phyloP scores from a whole-genome alignment of 2,888 invertebrate species.

The Pecten maximus region DNA sequence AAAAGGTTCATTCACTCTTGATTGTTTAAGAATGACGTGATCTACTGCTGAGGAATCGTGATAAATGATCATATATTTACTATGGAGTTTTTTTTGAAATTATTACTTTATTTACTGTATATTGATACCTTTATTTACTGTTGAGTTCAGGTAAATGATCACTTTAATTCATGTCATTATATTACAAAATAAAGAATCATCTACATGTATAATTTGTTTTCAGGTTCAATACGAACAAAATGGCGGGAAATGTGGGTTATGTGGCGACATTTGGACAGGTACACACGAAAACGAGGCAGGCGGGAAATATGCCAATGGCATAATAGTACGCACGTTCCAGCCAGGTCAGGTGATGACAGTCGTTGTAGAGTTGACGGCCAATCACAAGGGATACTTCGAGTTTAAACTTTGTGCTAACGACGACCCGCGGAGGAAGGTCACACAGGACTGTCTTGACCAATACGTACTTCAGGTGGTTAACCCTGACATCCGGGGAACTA shows the following conservation, averaged over 20 bases:
- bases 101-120: too few relatives aligned
- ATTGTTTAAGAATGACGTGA: too few relatives aligned
- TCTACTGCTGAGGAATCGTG: too few relatives aligned
- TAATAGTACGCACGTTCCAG: conserved; percentile 77
- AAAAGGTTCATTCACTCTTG: too few relatives aligned
- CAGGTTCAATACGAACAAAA: conserved; percentile 75
- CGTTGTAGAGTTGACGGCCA: conserved; percentile 79
- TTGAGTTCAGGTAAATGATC: too few relatives aligned
- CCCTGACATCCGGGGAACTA: conserved; percentile 56
- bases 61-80: too few relatives aligned
- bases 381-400: conserved; percentile 81
- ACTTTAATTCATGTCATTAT: too few relatives aligned
- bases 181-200: too few relatives aligned
- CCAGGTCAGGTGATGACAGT: conserved; percentile 78
- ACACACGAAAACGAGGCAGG: conserved; percentile 80
- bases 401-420: conserved; percentile 79
- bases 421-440: conserved; percentile 67
- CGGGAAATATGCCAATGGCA: conserved; percentile 80
- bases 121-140: too few relatives aligned
- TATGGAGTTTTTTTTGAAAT: too few relatives aligned
- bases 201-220: conserved; percentile 37
- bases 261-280: conserved; percentile 90
- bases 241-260: conserved; percentile 92
- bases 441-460: conserved; percentile 76
- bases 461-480: conserved; percentile 60